phyloP scores from a whole-genome alignment of 2,797 vertebrate genomes.

The Gobionotothen gibberifrons region DNA sequence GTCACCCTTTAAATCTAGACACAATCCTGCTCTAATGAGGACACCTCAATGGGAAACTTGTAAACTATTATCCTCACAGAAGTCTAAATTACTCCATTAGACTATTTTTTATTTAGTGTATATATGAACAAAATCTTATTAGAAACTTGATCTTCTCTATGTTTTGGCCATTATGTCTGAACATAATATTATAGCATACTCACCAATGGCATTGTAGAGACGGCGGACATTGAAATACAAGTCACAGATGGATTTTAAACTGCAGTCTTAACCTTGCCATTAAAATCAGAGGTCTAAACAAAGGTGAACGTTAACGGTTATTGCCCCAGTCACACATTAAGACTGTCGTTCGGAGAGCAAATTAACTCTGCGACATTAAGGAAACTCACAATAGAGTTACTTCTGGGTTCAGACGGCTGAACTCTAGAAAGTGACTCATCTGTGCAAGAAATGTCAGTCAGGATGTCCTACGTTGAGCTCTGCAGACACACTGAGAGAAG shows the following conservation, averaged over 20 bases:
- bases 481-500: background rate
- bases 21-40: slow-evolving; percentile 5
- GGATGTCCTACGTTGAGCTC: slow-evolving; percentile 9
- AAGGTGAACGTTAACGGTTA: slow-evolving; percentile 34
- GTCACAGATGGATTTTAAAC: slow-evolving; percentile 7
- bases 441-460: background rate
- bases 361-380: slow-evolving; percentile 11
- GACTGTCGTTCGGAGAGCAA: background rate
- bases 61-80: slow-evolving; percentile 32
- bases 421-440: slow-evolving; percentile 7
- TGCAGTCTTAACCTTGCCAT: slow-evolving; percentile 7
- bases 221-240: slow-evolving; percentile 15
- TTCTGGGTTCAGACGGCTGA: slow-evolving; percentile 8
- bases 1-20: slow-evolving; percentile 19
- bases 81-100: slow-evolving; percentile 3
- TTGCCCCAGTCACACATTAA: slow-evolving; percentile 19
- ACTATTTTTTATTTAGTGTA: slow-evolving; percentile 3
- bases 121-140: background rate
- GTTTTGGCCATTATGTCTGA: background rate
- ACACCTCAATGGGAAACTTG: slow-evolving; percentile 3
- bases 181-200: background rate
- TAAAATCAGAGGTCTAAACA: slow-evolving; percentile 27
- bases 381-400: slow-evolving; percentile 6
- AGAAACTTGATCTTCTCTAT: background rate
- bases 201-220: background rate